Evolutionary conservation across 2,888 invertebrate species (phyloP), one percentile per base, ranked within the genome.

Genomic region (Exocentrus adspersus): DNA sequence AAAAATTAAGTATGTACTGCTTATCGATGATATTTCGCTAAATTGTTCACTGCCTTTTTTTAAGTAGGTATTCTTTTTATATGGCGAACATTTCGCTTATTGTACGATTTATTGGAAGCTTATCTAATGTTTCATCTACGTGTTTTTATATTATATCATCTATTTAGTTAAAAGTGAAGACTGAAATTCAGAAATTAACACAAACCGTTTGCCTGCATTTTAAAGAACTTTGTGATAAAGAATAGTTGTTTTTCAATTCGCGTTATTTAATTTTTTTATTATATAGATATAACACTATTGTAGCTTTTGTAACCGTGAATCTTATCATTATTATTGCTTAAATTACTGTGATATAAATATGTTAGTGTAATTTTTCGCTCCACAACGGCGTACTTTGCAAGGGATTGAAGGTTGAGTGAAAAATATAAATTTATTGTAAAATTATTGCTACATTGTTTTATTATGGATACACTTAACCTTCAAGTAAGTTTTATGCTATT

Each of bases 311-410:
- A 60, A 63, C 53, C 52, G 58, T 59, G 60, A 61, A 62, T 60
- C 62, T 57, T 32, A 53, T 20, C 57, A 62, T 63, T 63, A 62
- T 63, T 63, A 68, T 63, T 66, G 68, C 69, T 67, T 69, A 64
- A 62, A 70, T 67, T 69, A 69, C 70, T 70, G 70, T 70, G 70
- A 70, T 70, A 70, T 70, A 64, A 67, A 69, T 67, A 69, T 67
- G 54, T 63, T 62, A 62, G 62, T 64, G 66, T 57, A 56, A 60
- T 62, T 54, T 61, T 32, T 14, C 24, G 6, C 20, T 32, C 46
- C 28, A 4, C 17, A 21, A 53, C 43, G 14, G 30, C 24, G 12
- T 6, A 12, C 28, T 19, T 51, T 51, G 1, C 28, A 51, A 32
- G 32, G 17, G 7, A 46, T 6, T 7, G 14, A 37, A 37, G 37